Evolutionary conservation across 2,113 vertebrate species (phyloP).

Genomic region (Sphyrna mokarran): DNA sequence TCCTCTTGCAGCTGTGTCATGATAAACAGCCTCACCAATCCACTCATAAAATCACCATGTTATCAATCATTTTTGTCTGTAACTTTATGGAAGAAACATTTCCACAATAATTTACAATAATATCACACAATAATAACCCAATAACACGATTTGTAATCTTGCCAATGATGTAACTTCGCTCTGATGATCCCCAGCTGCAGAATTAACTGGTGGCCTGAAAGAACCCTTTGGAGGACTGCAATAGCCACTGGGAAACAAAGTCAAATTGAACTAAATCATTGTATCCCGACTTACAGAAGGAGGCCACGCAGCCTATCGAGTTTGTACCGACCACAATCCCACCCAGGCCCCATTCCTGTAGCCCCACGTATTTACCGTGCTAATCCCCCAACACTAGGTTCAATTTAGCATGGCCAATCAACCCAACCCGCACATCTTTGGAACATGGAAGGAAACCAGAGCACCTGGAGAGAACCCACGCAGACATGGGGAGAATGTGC

Average conservation of each 20-base stretch:
- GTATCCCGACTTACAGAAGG: too few species aligned
- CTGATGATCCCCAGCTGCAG: not conserved
- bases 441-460: too few species aligned
- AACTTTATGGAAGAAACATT: not conserved
- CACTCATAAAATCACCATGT: not conserved
- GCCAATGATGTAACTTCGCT: not conserved
- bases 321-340: too few species aligned
- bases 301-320: too few species aligned
- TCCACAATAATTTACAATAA: not conserved
- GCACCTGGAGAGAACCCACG: too few species aligned
- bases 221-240: not conserved
- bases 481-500: too few species aligned
- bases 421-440: too few species aligned
- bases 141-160: not conserved
- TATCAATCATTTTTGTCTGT: not conserved
- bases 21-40: not conserved
- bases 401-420: too few species aligned
- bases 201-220: not conserved
- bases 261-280: not conserved
- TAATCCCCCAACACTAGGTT: too few species aligned
- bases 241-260: not conserved
- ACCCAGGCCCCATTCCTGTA: too few species aligned
- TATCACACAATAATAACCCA: not conserved
- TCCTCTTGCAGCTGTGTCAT: not conserved
- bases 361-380: too few species aligned